Evolutionary conservation across 35 echinoderm and acorn worm genomes (phyloP).

Genomic region (Heliocidaris tuberculata): DNA sequence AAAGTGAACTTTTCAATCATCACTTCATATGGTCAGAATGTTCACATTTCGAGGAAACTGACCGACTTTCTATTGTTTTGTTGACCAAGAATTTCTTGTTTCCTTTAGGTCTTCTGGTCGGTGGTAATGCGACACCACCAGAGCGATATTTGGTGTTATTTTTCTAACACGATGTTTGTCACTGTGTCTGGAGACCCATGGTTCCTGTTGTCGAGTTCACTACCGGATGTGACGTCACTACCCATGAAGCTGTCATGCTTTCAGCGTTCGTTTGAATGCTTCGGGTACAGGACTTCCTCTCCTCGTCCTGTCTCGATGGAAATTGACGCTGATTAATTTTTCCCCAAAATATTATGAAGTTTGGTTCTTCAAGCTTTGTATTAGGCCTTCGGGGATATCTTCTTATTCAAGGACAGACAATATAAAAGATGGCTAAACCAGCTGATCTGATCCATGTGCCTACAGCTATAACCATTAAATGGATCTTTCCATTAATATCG

Average conservation of each 20-base stretch:
- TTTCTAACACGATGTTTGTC: constrained; percentile 7
- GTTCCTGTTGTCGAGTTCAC: background rate
- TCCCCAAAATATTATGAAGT: background rate
- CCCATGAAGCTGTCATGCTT: background rate
- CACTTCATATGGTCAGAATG: background rate
- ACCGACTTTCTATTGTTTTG: background rate
- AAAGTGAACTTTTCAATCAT: background rate
- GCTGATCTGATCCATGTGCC: too few relatives aligned
- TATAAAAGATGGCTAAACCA: too few relatives aligned
- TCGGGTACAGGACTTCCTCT: background rate
- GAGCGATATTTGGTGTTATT: background rate
- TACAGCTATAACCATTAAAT: background rate
- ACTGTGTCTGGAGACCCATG: background rate
- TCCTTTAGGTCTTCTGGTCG: background rate
- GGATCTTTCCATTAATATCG: background rate
- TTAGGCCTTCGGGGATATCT: background rate
- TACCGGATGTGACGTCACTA: background rate
- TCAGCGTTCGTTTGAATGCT: background rate
- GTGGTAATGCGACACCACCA: background rate
- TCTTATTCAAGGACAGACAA: too few relatives aligned
- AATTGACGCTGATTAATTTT: constrained; percentile 18
- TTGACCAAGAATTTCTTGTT: background rate
- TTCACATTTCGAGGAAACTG: background rate
- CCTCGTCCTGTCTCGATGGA: background rate
- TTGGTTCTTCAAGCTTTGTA: background rate